Percentiles rank a stretch among this genome's conserved stretches.
Evolutionary conservation across 1,140 invertebrate genomes (phyloP).

Genomic region (Brachionus calyciflorus): DNA sequence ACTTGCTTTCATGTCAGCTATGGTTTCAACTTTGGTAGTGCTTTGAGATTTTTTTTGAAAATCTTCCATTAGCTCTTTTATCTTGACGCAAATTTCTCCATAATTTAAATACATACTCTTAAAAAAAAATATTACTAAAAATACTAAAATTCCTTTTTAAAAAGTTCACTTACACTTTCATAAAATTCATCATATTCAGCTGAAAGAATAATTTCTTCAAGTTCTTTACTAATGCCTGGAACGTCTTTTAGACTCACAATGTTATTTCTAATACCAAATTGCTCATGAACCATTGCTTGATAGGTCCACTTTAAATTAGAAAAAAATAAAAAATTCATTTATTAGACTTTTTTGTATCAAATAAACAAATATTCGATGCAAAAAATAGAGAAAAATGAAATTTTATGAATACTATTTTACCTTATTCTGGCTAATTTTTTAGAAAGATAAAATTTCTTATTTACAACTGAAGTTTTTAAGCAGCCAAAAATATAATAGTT

Average conservation of each 20-base stretch:
- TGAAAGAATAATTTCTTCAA: slow-evolving; percentile 80
- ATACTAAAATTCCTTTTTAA: slow-evolving; percentile 50
- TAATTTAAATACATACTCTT: slow-evolving; percentile 93
- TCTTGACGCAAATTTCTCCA: slow-evolving; percentile 94
- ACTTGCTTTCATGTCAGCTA: slow-evolving; percentile 90
- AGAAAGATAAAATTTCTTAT: no score
- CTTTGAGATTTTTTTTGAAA: slow-evolving; percentile 93
- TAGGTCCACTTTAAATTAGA: slow-evolving; percentile 94
- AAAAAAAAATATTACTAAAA: slow-evolving; percentile 34
- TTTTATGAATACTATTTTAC: no score
- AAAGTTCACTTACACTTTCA: slow-evolving; percentile 69
- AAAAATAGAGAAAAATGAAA: no score
- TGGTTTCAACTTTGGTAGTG: slow-evolving; percentile 90
- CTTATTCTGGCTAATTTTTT: no score
- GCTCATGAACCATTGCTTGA: slow-evolving; percentile 98
- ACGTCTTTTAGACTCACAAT: slow-evolving; percentile 78
- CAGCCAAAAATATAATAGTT: no score
- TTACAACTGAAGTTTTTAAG: no score
- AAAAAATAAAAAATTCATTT: neutral
- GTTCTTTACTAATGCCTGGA: slow-evolving; percentile 72
- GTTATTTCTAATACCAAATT: slow-evolving; percentile 90
- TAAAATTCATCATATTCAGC: slow-evolving; percentile 97
- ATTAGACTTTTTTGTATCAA: no score
- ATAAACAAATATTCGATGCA: no score
- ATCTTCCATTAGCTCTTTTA: slow-evolving; percentile 93